Base-by-base conservation (phyloP, 2,113 vertebrate species). In the zebrafish (Danio rerio) region DNA sequence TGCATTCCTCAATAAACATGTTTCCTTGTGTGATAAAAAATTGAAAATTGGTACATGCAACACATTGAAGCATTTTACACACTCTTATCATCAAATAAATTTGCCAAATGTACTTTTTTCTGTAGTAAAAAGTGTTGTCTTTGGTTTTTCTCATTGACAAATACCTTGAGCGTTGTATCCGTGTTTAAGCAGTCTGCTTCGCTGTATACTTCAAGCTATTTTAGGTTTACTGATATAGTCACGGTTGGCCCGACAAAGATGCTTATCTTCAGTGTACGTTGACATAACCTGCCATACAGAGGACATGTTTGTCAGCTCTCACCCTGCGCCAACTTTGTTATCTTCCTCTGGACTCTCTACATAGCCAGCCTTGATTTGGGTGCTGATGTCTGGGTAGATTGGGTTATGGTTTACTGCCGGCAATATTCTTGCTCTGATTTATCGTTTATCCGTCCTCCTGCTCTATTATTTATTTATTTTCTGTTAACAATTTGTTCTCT, bases 211-310 rank as follows among this genome's bases (percentile, higher is more conserved):
- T 12, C 87, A 59, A 77, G 58, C 81, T 21, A 43, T 74, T 72
- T 59, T n/a, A 73, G 72, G 55, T 12, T 40, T 65, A 66, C 81
- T 91, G 75, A 85, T 91, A 90, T 81, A 75, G 85, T 81, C 88
- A 89, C 86, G 90, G 90, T 86, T 78, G 80, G n/a, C 59, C 18
- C n/a, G 63, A 62, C 62, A 81, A 70, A 75, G 79, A n/a, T 52
- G 65, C 58, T 85, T 85, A 85, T 80, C 77, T 47, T 58, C 82
- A 9, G 12, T 45, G 53, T 49, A 47, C 81, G 79, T 84, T 86
- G 72, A 89, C 87, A 82, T 31, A 71, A 70, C 61, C 72, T 86
- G n/a, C 58, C 63, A 62, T 59, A 8, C 70, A 78, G 65, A 78
- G 68, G 42, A 68, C 62, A 73, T 81, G 74, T 85, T 85, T 88